These are phyloP conservation scores for Stomatorhinus ivindoensis DNA, from an alignment of 2,113 vertebrate species.

Conservation along the genomic window DNA sequence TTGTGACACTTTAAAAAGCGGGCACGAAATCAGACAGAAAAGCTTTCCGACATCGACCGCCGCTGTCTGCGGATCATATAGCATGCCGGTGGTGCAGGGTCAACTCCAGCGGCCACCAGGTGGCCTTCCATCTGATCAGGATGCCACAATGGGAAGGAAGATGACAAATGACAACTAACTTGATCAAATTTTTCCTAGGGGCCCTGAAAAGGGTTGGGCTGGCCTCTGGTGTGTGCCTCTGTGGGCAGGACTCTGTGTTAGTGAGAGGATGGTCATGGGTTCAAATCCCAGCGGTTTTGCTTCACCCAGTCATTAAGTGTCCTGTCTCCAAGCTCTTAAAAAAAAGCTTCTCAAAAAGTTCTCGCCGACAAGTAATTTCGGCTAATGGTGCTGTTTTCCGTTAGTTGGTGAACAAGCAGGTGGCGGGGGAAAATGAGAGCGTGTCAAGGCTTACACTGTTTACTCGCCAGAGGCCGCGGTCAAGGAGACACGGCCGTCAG, in stretches of 20 bases:
- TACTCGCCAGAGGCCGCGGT: constrained; percentile 31
- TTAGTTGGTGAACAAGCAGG: background rate
- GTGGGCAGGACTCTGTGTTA: background rate
- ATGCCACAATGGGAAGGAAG: background rate
- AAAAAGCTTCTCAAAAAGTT: background rate
- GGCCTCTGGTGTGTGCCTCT: background rate
- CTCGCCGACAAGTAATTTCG: background rate
- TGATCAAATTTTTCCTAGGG: background rate
- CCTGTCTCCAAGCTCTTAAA: background rate
- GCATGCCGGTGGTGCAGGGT: background rate
- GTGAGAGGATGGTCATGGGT: background rate
- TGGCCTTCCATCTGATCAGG: background rate
- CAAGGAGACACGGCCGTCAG: constrained; percentile 25
- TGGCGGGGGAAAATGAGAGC: background rate
- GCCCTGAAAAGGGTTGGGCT: background rate
- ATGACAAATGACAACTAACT: background rate
- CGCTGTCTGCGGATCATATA: background rate
- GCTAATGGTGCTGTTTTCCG: background rate
- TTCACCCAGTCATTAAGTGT: background rate
- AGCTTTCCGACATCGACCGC: background rate
- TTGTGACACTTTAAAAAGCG: constrained; percentile 14
- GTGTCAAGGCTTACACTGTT: constrained; percentile 34
- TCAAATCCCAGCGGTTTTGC: background rate
- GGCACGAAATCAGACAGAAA: constrained; percentile 16
- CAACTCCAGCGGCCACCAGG: background rate